These are phyloP conservation scores for Hirtodrosophila confusa DNA, from an alignment of 2,888 invertebrate species.

Conservation along the genomic window DNA sequence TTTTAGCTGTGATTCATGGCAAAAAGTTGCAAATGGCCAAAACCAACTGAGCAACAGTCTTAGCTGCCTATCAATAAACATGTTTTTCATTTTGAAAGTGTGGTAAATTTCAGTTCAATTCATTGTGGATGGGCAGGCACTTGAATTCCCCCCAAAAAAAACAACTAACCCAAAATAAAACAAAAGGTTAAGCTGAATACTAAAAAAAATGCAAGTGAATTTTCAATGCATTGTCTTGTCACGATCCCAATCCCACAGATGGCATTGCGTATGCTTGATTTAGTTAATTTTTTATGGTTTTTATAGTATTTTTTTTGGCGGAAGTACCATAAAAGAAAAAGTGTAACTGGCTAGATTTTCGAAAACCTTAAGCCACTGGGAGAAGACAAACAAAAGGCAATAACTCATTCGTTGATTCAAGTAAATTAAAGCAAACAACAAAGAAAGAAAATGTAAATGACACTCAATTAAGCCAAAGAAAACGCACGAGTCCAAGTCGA, in stretches of 20 bases:
- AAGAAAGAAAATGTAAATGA: slow-evolving; percentile 36
- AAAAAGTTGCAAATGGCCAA: slow-evolving; percentile 51
- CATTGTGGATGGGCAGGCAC: slow-evolving; percentile 20
- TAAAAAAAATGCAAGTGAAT: slow-evolving; percentile 48
- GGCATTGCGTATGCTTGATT: slow-evolving; percentile 61
- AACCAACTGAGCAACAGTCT: slow-evolving; percentile 37
- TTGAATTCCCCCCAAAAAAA: slow-evolving; percentile 12
- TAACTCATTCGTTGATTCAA: slow-evolving; percentile 36
- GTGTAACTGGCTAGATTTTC: slow-evolving; percentile 18
- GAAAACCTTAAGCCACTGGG: slow-evolving; percentile 8
- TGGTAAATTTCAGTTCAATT: slow-evolving; percentile 52
- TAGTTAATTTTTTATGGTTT: slow-evolving; percentile 20
- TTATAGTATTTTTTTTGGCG: slow-evolving; percentile 14
- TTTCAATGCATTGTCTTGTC: slow-evolving; percentile 58
- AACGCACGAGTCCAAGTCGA: slow-evolving; percentile 28
- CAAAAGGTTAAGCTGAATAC: slow-evolving; percentile 16
- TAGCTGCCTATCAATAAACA: slow-evolving; percentile 63
- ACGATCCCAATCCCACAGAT: slow-evolving; percentile 31
- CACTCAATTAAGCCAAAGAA: slow-evolving; percentile 42
- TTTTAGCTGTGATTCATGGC: slow-evolving; percentile 72
- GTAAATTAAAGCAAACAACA: slow-evolving; percentile 50
- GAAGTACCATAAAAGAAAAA: slow-evolving; percentile 56
- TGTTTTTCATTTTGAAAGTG: slow-evolving; percentile 61
- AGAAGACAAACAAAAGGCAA: slow-evolving; percentile 1
- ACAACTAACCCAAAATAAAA: slow-evolving; percentile 5